Conservation (phyloP, 1,140 invertebrate genomes). For the Zaprionus tsacasi region DNA sequence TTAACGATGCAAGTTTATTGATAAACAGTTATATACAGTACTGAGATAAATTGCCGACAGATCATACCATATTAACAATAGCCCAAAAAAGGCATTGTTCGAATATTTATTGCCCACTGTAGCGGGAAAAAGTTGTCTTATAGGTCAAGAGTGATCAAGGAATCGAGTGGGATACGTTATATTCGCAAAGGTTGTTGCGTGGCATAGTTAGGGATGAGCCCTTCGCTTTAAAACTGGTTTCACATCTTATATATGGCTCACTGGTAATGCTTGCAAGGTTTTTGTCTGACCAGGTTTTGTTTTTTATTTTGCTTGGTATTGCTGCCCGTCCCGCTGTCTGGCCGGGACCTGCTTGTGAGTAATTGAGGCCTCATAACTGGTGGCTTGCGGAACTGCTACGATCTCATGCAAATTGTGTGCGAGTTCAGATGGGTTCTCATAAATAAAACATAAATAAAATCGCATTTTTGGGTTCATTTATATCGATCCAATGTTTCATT, state of each 20-base stretch:
- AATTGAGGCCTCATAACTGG: conserved; percentile 30
- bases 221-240: conserved; percentile 42
- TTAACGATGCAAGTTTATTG: conserved; percentile 42
- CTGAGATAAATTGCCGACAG: not conserved
- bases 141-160: conserved; percentile 32
- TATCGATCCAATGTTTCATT: conserved; percentile 33
- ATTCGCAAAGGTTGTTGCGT: conserved; percentile 8
- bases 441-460: conserved; percentile 63
- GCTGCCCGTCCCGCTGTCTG: not conserved
- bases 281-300: conserved; percentile 5
- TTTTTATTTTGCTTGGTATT: not conserved
- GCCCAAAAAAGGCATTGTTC: conserved; percentile 9
- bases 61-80: conserved; percentile 17
- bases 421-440: conserved; percentile 41
- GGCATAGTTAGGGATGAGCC: conserved; percentile 19
- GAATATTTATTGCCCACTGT: conserved; percentile 16
- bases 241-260: conserved; percentile 27
- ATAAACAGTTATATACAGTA: conserved; percentile 24
- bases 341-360: conserved; percentile 26
- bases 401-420: conserved; percentile 37
- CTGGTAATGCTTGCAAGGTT: conserved; percentile 32
- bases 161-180: conserved; percentile 16
- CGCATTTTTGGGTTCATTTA: conserved; percentile 11
- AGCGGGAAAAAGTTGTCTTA: conserved; percentile 16
- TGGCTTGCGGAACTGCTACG: conserved; percentile 20